phyloP scores from a whole-genome alignment of 2,797 vertebrate species.

The Falco peregrinus region DNA sequence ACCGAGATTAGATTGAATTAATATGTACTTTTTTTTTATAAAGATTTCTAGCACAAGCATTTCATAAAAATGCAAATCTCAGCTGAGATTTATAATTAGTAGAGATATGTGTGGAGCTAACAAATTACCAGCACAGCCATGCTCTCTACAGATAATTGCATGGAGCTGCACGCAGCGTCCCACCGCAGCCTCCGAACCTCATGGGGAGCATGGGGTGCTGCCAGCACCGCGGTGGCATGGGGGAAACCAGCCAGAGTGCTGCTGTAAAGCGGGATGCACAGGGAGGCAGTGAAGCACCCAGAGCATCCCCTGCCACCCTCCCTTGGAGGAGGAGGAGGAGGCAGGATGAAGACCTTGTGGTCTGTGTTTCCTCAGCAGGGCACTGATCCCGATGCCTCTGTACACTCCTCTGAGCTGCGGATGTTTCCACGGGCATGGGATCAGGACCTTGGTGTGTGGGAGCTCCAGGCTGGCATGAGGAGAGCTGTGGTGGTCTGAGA shows the following conservation, averaged over 20 bases:
- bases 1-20: conserved; percentile 75
- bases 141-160: neutral
- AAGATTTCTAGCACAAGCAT: conserved; percentile 69
- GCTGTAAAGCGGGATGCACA: accelerated
- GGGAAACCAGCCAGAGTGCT: neutral
- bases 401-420: accelerated
- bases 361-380: accelerated
- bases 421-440: neutral
- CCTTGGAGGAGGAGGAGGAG: neutral
- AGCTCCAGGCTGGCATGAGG: accelerated
- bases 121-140: conserved; percentile 32
- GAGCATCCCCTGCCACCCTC: neutral
- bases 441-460: neutral
- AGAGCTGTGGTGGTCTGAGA: accelerated
- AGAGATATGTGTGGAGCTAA: conserved; percentile 56
- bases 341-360: neutral
- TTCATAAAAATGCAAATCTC: conserved; percentile 78
- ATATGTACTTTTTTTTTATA: conserved; percentile 39
- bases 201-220: accelerated
- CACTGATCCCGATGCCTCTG: accelerated
- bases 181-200: neutral
- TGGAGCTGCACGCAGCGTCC: neutral
- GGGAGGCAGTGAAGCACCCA: accelerated
- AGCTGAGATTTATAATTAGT: conserved; percentile 75
- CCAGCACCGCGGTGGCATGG: accelerated